Evolutionary conservation across 1,140 invertebrate genomes (phyloP).

Genomic region (Phymastichus coffea): DNA sequence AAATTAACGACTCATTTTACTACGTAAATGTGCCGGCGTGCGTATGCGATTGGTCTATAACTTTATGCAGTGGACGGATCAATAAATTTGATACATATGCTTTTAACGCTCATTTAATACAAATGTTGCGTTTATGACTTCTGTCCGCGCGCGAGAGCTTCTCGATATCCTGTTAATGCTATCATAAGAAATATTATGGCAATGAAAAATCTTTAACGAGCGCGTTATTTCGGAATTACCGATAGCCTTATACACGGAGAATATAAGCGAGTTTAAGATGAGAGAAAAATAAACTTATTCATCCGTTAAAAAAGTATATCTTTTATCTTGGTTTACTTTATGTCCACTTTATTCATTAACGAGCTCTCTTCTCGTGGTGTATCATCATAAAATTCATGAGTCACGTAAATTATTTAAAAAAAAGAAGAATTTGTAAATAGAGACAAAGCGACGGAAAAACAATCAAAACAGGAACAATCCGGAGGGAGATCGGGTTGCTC

Average conservation of each 20-base stretch:
- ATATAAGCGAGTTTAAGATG: constrained; percentile 1
- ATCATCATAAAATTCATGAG: constrained; percentile 29
- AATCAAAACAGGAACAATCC: constrained; percentile 26
- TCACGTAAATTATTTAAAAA: constrained; percentile 19
- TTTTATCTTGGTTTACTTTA: constrained; percentile 24
- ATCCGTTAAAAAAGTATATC: not conserved
- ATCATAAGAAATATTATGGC: constrained; percentile 19
- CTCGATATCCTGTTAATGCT: constrained; percentile 4
- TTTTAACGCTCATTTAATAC: constrained; percentile 20
- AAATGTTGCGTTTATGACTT: constrained; percentile 15
- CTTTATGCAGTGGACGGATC: not conserved
- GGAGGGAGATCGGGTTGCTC: constrained; percentile 47
- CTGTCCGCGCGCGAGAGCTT: too few relatives aligned
- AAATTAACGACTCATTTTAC: not conserved
- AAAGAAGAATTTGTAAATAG: too few relatives aligned
- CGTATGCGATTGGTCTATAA: too few relatives aligned
- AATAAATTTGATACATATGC: not conserved
- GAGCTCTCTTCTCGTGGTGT: constrained; percentile 16
- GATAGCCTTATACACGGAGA: not conserved
- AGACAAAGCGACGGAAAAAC: not conserved
- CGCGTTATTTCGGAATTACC: constrained; percentile 1
- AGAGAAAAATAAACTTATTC: constrained; percentile 1
- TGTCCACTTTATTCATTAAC: constrained; percentile 28
- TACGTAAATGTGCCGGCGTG: not conserved
- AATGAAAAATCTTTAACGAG: constrained; percentile 21